Conservation (phyloP, 2,888 invertebrate genomes). For the Drosophila maculinotata region DNA sequence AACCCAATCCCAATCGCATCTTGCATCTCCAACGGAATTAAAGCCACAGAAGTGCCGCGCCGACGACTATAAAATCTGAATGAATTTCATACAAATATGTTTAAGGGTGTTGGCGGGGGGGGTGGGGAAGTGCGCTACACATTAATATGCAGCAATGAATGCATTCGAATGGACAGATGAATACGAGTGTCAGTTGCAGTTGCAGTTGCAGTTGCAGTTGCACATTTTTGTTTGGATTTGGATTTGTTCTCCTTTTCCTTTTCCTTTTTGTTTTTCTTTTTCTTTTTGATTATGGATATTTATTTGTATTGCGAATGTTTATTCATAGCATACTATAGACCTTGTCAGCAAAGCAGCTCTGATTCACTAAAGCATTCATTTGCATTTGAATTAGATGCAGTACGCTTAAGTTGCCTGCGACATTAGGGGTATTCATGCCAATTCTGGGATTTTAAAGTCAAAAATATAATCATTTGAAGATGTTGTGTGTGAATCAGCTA, state of each 20-base stretch:
- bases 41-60: constrained; percentile 62
- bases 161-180: constrained; percentile 22
- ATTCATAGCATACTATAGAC: too few relatives aligned
- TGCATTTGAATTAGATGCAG: neutral
- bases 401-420: neutral
- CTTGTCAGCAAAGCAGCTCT: neutral
- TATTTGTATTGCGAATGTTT: too few relatives aligned
- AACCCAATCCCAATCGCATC: constrained; percentile 15
- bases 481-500: neutral
- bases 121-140: constrained; percentile 4
- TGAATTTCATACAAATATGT: constrained; percentile 63
- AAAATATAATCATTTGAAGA: neutral
- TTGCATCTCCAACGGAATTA: constrained; percentile 24
- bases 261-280: neutral
- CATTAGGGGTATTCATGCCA: neutral
- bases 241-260: neutral
- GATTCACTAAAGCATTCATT: constrained; percentile 1
- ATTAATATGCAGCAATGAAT: constrained; percentile 58
- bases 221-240: too few relatives aligned
- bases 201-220: constrained; percentile 1
- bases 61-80: constrained; percentile 57
- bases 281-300: neutral
- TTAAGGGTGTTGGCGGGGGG: neutral
- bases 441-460: too few relatives aligned
- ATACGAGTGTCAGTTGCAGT: constrained; percentile 19